These are phyloP conservation scores for Siniperca chuatsi DNA, from an alignment of 2,113 vertebrate genomes.

Conservation along the genomic window DNA sequence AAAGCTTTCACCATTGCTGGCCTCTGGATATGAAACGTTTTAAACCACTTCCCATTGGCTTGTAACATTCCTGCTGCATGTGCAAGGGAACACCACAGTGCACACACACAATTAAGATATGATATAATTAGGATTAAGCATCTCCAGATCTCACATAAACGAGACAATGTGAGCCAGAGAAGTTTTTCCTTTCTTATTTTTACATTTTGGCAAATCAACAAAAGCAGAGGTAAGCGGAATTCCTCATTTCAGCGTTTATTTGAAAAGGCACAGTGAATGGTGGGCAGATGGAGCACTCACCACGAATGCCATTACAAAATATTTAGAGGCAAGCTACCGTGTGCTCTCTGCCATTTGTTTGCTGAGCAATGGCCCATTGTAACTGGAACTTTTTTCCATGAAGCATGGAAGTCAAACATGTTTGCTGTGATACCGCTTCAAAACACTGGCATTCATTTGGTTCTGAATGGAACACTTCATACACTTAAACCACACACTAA, in stretches of 20 bases:
- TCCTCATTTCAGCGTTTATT: slow-evolving; percentile 70
- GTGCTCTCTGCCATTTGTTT: slow-evolving; percentile 42
- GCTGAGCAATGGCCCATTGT: slow-evolving; percentile 8
- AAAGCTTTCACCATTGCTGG: slow-evolving; percentile 45
- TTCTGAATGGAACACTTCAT: background rate
- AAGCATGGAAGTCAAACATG: slow-evolving; percentile 13
- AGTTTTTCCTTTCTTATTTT: slow-evolving; percentile 45
- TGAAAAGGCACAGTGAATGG: slow-evolving; percentile 61
- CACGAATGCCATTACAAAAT: slow-evolving; percentile 62
- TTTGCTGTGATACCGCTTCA: background rate
- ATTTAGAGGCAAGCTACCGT: slow-evolving; percentile 59
- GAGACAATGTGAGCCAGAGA: slow-evolving; percentile 32
- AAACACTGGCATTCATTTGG: slow-evolving; percentile 18
- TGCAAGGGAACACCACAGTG: slow-evolving; percentile 18
- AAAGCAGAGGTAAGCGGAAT: slow-evolving; percentile 57
- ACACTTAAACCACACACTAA: background rate
- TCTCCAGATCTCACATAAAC: slow-evolving; percentile 61
- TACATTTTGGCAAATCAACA: slow-evolving; percentile 69
- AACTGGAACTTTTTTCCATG: slow-evolving; percentile 40
- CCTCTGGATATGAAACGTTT: slow-evolving; percentile 56
- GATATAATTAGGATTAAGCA: slow-evolving; percentile 64
- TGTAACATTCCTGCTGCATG: slow-evolving; percentile 55
- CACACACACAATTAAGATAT: slow-evolving; percentile 58
- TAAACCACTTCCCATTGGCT: slow-evolving; percentile 55
- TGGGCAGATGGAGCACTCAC: slow-evolving; percentile 73